Evolutionary conservation across 2,797 vertebrate species (phyloP).

Genomic region (Catamblyrhynchus diadema): DNA sequence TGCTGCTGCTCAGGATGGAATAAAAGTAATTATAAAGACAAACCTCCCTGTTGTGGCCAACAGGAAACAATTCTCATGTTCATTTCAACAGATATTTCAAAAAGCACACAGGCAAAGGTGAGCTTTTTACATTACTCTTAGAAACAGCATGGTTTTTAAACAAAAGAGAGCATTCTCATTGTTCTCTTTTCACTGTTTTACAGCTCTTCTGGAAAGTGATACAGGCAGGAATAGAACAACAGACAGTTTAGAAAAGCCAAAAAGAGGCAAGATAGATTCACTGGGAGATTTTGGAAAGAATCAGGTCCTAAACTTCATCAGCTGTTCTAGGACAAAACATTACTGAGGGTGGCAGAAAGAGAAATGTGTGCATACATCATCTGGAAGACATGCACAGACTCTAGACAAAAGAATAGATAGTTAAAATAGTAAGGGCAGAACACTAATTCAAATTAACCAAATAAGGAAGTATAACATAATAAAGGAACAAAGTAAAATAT

Average conservation of each 20-base stretch:
- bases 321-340: neutral
- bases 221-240: neutral
- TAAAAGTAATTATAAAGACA: neutral
- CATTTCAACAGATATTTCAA: neutral
- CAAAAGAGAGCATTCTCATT: neutral
- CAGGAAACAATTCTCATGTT: neutral
- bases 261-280: neutral
- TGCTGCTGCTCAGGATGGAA: neutral
- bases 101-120: neutral
- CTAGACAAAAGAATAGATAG: slow-evolving; percentile 42
- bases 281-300: neutral
- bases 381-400: slow-evolving; percentile 33
- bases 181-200: neutral
- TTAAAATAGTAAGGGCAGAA: neutral
- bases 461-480: slow-evolving; percentile 23
- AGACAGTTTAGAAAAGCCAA: neutral
- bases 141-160: neutral
- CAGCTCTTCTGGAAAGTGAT: neutral
- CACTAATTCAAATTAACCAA: slow-evolving; percentile 14
- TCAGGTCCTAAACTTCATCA: neutral
- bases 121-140: neutral
- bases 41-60: neutral
- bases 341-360: neutral
- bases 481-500: neutral
- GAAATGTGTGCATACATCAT: slow-evolving; percentile 25